Percentiles rank a stretch among this genome's conserved stretches.
phyloP scores from a whole-genome alignment of 64 coral and sea anemone genomes.

The Montipora efflorescens region DNA sequence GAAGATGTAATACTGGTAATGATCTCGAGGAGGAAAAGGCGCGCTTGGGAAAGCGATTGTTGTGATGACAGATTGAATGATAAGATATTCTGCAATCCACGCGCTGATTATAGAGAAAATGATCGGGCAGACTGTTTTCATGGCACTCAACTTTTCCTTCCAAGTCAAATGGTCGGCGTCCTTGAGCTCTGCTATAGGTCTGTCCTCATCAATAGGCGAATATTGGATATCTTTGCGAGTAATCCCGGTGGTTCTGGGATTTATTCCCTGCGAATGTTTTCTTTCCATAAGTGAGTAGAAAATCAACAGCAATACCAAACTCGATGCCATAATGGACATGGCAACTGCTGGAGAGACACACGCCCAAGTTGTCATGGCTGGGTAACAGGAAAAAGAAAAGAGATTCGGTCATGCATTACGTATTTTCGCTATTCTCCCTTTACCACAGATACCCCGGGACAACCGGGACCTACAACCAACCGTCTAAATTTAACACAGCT shows the following conservation, averaged over 20 bases:
- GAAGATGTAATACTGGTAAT: constrained; percentile 95
- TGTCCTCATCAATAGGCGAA: constrained; percentile 8
- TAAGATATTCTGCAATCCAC: constrained; percentile 89
- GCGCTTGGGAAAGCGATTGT: constrained; percentile 89
- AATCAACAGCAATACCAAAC: constrained; percentile 76
- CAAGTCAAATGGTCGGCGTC: constrained; percentile 39
- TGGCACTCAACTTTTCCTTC: constrained; percentile 62
- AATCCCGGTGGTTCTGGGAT: background rate
- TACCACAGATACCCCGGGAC: too few relatives aligned
- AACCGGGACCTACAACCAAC: too few relatives aligned
- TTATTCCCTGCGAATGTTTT: constrained; percentile 53
- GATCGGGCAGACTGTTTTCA: constrained; percentile 66
- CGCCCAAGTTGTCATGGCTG: constrained; percentile 94
- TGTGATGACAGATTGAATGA: constrained; percentile 89
- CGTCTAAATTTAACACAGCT: too few relatives aligned
- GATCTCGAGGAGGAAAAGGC: constrained; percentile 88
- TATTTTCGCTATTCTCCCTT: too few relatives aligned
- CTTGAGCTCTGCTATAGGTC: background rate
- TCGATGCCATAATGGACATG: constrained; percentile 75
- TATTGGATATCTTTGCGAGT: constrained; percentile 47
- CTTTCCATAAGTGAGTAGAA: constrained; percentile 91
- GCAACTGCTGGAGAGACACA: constrained; percentile 74
- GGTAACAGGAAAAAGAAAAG: background rate
- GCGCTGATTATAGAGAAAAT: constrained; percentile 78
- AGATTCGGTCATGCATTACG: too few relatives aligned